phyloP scores from a whole-genome alignment of 2,797 vertebrate species.

The Gypaetus barbatus region DNA sequence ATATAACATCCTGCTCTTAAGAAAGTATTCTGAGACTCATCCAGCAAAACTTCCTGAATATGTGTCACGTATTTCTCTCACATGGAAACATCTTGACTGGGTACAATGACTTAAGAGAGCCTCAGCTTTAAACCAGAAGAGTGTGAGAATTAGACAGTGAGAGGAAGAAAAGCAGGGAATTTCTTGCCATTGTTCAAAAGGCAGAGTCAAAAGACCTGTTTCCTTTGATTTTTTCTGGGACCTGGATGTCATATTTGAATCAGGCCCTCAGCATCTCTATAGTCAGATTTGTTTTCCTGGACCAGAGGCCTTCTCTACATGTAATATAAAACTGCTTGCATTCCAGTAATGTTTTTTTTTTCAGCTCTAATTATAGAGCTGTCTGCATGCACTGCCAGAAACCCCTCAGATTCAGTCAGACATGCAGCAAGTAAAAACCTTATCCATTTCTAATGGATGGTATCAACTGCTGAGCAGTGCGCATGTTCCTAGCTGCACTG shows the following conservation, averaged over 20 bases:
- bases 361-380: neutral
- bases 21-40: neutral
- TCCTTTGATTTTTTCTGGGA: neutral
- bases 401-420: neutral
- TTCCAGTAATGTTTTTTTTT: neutral
- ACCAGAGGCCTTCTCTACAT: neutral
- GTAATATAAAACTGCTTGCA: neutral
- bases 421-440: neutral
- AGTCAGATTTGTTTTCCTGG: neutral
- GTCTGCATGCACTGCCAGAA: neutral
- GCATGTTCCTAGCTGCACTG: neutral
- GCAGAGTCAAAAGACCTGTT: neutral
- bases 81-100: neutral
- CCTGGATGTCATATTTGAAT: neutral
- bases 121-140: neutral
- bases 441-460: neutral
- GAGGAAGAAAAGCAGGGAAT: neutral
- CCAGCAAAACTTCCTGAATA: neutral
- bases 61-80: neutral
- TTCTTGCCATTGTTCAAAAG: neutral
- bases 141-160: neutral
- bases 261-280: neutral
- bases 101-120: neutral
- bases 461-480: neutral
- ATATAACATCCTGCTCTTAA: neutral